Evolutionary conservation across 2,888 invertebrate species (phyloP).

Genomic region (Crematogaster levior): DNA sequence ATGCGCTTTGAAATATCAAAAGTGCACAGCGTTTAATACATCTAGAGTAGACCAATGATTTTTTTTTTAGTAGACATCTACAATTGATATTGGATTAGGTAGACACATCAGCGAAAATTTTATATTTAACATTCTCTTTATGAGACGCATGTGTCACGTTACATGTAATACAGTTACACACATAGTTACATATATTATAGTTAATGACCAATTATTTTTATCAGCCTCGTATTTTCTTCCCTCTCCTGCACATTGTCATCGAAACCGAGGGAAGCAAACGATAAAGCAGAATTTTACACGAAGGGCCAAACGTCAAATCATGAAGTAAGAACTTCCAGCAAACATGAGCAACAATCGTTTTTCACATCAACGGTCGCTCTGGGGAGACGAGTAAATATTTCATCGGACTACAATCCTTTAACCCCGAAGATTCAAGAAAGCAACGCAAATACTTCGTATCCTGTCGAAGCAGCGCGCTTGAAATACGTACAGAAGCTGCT

Average conservation of each 20-base stretch:
- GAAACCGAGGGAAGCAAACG: conserved; percentile 19
- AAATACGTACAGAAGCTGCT: conserved; percentile 56
- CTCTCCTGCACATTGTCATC: conserved; percentile 59
- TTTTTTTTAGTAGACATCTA: not conserved
- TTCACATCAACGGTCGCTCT: conserved; percentile 10
- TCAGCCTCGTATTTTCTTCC: conserved; percentile 65
- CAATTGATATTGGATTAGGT: not conserved
- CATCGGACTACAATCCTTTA: conserved; percentile 29
- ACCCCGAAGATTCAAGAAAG: not conserved
- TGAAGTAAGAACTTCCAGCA: conserved; percentile 13
- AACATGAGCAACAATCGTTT: conserved; percentile 29
- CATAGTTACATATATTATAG: too few relatives aligned
- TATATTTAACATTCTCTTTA: not conserved
- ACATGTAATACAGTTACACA: not conserved
- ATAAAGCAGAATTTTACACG: not conserved
- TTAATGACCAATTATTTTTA: conserved; percentile 34
- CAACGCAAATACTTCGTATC: conserved; percentile 44
- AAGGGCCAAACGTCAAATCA: conserved; percentile 19
- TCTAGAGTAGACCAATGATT: not conserved
- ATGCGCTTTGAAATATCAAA: not conserved
- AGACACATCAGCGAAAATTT: not conserved
- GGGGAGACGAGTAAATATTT: conserved; percentile 8
- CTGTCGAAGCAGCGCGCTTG: conserved; percentile 36
- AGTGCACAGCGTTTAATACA: not conserved
- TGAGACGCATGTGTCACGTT: not conserved